Conservation (phyloP, 2,888 invertebrate genomes). For the Gnatocerus cornutus region DNA sequence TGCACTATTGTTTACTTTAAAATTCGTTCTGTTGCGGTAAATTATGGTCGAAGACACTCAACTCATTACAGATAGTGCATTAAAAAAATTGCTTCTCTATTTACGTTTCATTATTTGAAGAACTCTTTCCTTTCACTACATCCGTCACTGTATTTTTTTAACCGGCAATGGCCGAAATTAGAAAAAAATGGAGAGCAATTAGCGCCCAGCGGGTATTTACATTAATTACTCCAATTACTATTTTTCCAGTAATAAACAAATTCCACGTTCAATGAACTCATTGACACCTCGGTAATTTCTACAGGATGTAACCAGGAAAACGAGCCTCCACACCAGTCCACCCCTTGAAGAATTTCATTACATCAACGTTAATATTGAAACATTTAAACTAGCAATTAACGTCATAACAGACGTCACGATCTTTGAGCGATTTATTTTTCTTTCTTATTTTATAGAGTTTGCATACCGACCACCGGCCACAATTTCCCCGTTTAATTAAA, state of each 20-base stretch:
- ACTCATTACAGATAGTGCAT: slow-evolving; percentile 7
- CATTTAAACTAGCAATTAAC: slow-evolving; percentile 51
- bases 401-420: slow-evolving; percentile 49
- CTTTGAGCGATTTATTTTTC: slow-evolving; percentile 40
- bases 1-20: slow-evolving; percentile 3
- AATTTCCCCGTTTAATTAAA: slow-evolving; percentile 38
- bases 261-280: slow-evolving; percentile 37
- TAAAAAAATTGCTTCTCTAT: slow-evolving; percentile 6
- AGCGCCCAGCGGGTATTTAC: slow-evolving; percentile 3
- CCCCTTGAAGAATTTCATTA: slow-evolving; percentile 50
- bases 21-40: slow-evolving; percentile 9
- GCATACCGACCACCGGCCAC: slow-evolving; percentile 27
- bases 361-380: slow-evolving; percentile 46
- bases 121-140: slow-evolving; percentile 9
- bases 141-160: background rate
- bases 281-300: slow-evolving; percentile 29
- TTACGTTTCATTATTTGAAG: slow-evolving; percentile 11
- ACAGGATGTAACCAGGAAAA: slow-evolving; percentile 39
- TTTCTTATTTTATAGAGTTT: slow-evolving; percentile 21
- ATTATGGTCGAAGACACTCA: background rate
- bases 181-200: background rate
- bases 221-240: slow-evolving; percentile 28
- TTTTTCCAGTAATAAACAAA: slow-evolving; percentile 31
- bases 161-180: background rate
- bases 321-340: slow-evolving; percentile 37